Conservation (phyloP, 92 coral and sea anemone species). For the Epizoanthus illoricatus region DNA sequence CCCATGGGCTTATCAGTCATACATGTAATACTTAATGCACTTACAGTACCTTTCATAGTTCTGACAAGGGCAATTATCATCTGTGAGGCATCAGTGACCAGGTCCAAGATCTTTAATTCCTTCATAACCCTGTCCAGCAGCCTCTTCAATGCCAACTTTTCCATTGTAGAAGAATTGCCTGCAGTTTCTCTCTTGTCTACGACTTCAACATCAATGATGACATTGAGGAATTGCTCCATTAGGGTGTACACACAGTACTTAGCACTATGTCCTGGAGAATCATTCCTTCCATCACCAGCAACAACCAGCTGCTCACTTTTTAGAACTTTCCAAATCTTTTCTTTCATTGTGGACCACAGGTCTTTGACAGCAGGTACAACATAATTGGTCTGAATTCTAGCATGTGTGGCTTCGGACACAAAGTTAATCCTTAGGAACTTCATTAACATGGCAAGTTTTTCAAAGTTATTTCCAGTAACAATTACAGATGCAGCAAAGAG, state of each 20-base stretch:
- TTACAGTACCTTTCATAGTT: constrained; percentile 48
- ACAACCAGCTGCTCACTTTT: no score
- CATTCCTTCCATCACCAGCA: constrained; percentile 48
- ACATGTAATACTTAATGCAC: no score
- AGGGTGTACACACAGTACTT: constrained; percentile 45
- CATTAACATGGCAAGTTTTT: no score
- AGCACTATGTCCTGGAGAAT: constrained; percentile 60
- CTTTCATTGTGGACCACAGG: constrained; percentile 14
- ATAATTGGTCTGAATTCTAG: constrained; percentile 11
- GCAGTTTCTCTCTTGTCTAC: constrained; percentile 51
- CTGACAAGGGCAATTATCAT: constrained; percentile 48
- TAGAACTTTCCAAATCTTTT: constrained; percentile 11
- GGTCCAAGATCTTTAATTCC: constrained; percentile 41
- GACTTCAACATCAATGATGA: constrained; percentile 53
- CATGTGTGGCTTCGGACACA: background rate
- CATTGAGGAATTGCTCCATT: constrained; percentile 52
- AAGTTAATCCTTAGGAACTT: no score
- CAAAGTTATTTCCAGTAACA: no score
- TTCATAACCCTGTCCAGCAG: constrained; percentile 51
- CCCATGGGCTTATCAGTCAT: no score
- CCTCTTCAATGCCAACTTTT: constrained; percentile 43
- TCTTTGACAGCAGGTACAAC: constrained; percentile 2
- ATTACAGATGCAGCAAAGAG: no score
- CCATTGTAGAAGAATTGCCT: constrained; percentile 56
- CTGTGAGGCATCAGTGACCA: constrained; percentile 59